These are phyloP conservation scores for Bombyx huttoni DNA, from an alignment of 2,888 invertebrate genomes.

Conservation along the genomic window DNA sequence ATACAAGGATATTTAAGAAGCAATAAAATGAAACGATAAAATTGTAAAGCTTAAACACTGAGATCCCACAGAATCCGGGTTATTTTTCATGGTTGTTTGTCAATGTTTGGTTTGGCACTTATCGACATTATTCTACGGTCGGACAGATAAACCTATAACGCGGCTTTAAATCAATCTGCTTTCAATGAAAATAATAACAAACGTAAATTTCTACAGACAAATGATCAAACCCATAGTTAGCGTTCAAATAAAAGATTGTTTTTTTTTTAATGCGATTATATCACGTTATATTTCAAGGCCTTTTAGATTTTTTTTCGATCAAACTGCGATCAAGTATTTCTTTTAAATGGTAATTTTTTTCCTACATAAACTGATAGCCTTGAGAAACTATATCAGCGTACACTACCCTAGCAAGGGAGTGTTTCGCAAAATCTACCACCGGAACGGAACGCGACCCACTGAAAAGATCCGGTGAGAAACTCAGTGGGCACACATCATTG, in stretches of 20 bases:
- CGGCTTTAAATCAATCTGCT: not conserved
- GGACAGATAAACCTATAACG: not conserved
- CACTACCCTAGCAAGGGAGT: no score
- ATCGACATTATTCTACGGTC: not conserved
- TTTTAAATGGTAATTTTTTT: no score
- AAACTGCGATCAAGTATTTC: no score
- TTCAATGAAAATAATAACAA: not conserved
- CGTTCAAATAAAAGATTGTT: not conserved
- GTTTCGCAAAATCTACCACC: no score
- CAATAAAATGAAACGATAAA: not conserved
- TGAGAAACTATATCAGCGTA: no score
- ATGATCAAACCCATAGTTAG: not conserved
- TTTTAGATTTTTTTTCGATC: no score
- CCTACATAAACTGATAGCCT: no score
- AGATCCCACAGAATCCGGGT: not conserved
- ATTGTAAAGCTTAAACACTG: not conserved
- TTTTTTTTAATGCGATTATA: no score
- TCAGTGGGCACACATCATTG: no score
- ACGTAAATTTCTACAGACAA: not conserved
- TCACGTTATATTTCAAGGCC: no score
- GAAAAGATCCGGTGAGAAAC: no score
- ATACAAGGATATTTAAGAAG: not conserved
- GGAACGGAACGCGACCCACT: no score
- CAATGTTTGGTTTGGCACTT: constrained; percentile 5
- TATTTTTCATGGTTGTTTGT: not conserved